phyloP scores from a whole-genome alignment of 64 coral and sea anemone genomes.

The Exaiptasia diaphana region DNA sequence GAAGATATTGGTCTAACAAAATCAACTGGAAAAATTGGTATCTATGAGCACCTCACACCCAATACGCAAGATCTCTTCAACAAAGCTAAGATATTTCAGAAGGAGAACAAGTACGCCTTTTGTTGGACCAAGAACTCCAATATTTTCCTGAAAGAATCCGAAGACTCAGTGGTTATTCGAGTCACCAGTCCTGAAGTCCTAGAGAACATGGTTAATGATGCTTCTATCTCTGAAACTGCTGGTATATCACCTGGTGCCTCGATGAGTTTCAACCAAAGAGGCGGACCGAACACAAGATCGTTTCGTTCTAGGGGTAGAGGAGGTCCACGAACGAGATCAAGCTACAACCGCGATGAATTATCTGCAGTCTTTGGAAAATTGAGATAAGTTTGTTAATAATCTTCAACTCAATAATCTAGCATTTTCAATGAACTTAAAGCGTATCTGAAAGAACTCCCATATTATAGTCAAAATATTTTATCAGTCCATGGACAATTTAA shows the following conservation, averaged over 20 bases:
- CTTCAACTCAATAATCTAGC: neutral
- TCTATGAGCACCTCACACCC: neutral
- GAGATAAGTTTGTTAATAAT: neutral
- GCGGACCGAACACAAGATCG: too few species aligned
- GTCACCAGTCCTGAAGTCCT: neutral
- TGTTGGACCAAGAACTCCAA: conserved; percentile 13
- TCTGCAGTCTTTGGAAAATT: neutral
- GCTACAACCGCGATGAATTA: neutral
- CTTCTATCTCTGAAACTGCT: neutral
- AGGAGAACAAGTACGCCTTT: neutral
- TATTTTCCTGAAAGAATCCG: neutral
- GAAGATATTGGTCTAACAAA: neutral
- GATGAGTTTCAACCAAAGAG: neutral
- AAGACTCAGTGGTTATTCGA: neutral
- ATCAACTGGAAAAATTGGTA: neutral
- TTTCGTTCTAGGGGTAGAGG: neutral
- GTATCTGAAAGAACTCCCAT: conserved; percentile 7
- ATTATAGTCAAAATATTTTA: conserved; percentile 14
- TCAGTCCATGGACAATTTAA: conserved; percentile 48
- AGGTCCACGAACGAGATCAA: neutral
- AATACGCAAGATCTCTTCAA: neutral
- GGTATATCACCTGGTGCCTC: neutral
- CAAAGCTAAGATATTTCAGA: conserved; percentile 8
- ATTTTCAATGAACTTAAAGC: neutral
- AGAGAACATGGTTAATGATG: neutral